Base-by-base conservation (phyloP, 2,888 invertebrate species). In the Cryptosula pallasiana region DNA sequence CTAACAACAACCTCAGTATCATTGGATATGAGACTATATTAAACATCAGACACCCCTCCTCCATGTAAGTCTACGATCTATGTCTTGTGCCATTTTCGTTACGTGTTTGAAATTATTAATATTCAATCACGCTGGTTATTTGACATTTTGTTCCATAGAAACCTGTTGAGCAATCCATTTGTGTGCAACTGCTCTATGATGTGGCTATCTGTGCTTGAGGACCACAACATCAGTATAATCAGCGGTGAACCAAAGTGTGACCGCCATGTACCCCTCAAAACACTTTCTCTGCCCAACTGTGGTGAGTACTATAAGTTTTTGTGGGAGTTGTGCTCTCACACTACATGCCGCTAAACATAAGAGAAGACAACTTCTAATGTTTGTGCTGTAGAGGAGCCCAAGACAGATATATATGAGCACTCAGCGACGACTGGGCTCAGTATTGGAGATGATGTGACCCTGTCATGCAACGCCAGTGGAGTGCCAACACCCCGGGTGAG, bases 101-200 rank as follows among this genome's bases (percentile, higher is more conserved):
- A 20, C 5, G 45, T 45, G 20, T 45, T 13, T 20, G 45, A 45
- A 45, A 45, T 45, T 5, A 45, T 45, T 45, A n/a, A n/a, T n/a
- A n/a, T n/a, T n/a, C n/a, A n/a, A n/a, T n/a, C n/a, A n/a, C n/a
- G n/a, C n/a, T n/a, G n/a, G n/a, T n/a, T n/a, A n/a, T n/a, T n/a
- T n/a, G n/a, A n/a, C n/a, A n/a, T 45, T 9, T 5, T 25, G 5
- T 57, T 5, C 32, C n/a, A 9, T 34, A 63, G 63, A 9, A 63
- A 32, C 32, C 27, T 63, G 63, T 16, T 63, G 63, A 27, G n/a
- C 9, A 63, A 63, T 27, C 63, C 63, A 32, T 63, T 63, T 32
- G 63, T 63, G 25, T 63, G 63, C 32, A 63, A 63, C 63, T 63
- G 63, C 34, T 63, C 63, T 32, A 63, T 63, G 63, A 27, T 32